Base-by-base conservation (phyloP, 2,113 vertebrate species). In the Rhegmatorhina hoffmannsi region DNA sequence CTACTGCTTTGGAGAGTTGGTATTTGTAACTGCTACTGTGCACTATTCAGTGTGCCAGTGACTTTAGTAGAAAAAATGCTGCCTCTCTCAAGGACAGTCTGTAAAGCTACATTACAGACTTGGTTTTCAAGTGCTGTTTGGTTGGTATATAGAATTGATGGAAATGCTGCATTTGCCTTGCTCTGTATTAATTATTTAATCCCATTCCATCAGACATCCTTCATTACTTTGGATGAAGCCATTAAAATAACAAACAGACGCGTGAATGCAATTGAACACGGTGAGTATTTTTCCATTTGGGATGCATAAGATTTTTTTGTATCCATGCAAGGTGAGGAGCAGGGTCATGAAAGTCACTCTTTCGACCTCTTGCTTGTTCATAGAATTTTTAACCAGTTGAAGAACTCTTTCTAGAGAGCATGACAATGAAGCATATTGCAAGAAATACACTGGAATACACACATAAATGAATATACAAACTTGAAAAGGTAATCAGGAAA, bases 181-280 rank as follows among this genome's bases (percentile, higher is more conserved):
- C 43, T 90, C 63, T 63, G 4, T 72, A 36, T 78, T 75, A 94
- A 62, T 79, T 68, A 84, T 93, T 86, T 96, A 84, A 90, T 94
- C 36, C 87, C 5, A 46, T 97, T 95, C 95, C 63, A 75, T 82
- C 93, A 99, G 99, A 99, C 99, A 50, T 99, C 99, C 78, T 99
- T 99, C 92, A 98, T 99, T 93, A 99, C 99, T 47, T 96, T 99
- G 98, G 99, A 99, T 94, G 99, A 99, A 98, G 99, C 99, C 85
- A 99, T 99, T 91, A 99, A 99, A 98, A 99, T 99, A 95, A 99
- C 99, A 53, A 99, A 99, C 97, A 98, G 99, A 66, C 99, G 99
- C 72, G 99, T 99, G 83, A 99, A 99, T 59, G 99, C 99, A 70
- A 99, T 99, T 55, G 99, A 99, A 97, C 99, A 99, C 1, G 99